These are phyloP conservation scores for Mythimna vitellina DNA, from an alignment of 2,888 invertebrate species.

Conservation along the genomic window DNA sequence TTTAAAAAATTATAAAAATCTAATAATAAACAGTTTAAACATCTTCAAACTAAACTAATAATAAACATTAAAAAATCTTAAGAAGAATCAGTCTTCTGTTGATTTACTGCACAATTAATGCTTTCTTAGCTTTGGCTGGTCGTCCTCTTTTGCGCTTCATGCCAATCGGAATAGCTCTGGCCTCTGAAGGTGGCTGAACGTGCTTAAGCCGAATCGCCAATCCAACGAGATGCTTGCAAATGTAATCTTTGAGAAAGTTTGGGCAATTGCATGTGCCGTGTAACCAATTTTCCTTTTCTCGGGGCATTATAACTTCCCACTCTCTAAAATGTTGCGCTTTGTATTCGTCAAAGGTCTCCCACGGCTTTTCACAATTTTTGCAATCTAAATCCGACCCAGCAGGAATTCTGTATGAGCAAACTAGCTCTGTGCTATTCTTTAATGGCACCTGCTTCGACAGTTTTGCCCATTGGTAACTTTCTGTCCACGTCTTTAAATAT, in stretches of 20 bases:
- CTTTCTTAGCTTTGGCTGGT: no score
- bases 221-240: constrained; percentile 19
- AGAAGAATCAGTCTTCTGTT: no score
- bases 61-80: no score
- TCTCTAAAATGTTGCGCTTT: constrained; percentile 11
- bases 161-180: no score
- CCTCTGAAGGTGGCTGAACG: constrained; percentile 6
- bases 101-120: background rate
- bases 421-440: no score
- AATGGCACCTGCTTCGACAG: background rate
- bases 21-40: no score
- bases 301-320: constrained; percentile 1
- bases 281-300: constrained; percentile 10
- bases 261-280: constrained; percentile 15
- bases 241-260: constrained; percentile 8
- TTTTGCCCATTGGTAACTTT: background rate
- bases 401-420: no score
- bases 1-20: no score
- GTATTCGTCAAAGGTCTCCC: constrained; percentile 20
- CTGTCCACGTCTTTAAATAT: background rate
- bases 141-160: no score
- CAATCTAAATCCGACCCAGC: no score
- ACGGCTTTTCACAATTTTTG: background rate
- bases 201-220: constrained; percentile 16
- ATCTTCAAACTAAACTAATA: no score